These are phyloP conservation scores for Mesorhabditis spiculigera DNA, from an alignment of 2,888 invertebrate genomes.

Conservation along the genomic window DNA sequence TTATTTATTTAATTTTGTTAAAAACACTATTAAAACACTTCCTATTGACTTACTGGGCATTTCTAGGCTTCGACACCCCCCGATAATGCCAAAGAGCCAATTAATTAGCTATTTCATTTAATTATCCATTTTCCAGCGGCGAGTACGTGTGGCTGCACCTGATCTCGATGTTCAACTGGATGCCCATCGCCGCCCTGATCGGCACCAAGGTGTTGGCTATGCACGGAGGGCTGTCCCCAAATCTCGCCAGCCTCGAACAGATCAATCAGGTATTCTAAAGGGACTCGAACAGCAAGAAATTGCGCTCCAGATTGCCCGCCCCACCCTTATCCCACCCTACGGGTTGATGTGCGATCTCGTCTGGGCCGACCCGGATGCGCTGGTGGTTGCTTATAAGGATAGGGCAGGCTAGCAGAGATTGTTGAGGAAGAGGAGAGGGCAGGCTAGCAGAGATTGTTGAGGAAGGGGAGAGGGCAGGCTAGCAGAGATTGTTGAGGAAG, in stretches of 20 bases:
- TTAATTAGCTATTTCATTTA: neutral
- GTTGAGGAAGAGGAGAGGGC: too few relatives aligned
- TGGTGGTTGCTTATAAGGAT: neutral
- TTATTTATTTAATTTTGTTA: too few relatives aligned
- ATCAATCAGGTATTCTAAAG: conserved; percentile 27
- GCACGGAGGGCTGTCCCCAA: conserved; percentile 50
- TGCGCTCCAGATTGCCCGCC: conserved; percentile 11
- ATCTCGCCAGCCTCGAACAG: conserved; percentile 27
- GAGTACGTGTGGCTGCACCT: conserved; percentile 37
- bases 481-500: too few relatives aligned
- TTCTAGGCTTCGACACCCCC: too few relatives aligned
- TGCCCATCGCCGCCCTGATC: conserved; percentile 43
- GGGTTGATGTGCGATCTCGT: conserved; percentile 46
- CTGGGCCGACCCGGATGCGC: conserved; percentile 39
- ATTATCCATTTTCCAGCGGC: neutral
- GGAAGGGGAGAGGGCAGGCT: too few relatives aligned
- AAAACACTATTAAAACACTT: too few relatives aligned
- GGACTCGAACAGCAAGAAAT: neutral
- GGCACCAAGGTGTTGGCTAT: conserved; percentile 40
- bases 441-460: too few relatives aligned
- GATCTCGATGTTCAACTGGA: conserved; percentile 43
- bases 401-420: too few relatives aligned
- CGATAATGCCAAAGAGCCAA: too few relatives aligned
- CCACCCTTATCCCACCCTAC: conserved; percentile 38
- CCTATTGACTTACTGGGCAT: too few relatives aligned